phyloP scores from a whole-genome alignment of 2,113 vertebrate genomes.

The Tonatia bakeri region DNA sequence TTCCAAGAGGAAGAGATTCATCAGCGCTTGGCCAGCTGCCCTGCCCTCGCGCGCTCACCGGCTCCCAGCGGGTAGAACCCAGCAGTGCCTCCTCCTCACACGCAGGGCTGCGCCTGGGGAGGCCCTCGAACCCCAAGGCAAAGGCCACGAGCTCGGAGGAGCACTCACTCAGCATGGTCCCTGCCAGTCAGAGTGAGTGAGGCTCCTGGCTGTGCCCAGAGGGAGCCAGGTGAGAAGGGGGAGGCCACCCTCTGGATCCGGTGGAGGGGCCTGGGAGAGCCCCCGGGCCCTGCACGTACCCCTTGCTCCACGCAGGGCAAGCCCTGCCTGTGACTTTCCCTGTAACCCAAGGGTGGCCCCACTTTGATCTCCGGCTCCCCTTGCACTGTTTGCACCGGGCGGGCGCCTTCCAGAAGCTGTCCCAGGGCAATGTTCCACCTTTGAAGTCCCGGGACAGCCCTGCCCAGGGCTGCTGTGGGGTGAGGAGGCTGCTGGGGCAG shows the following conservation, averaged over 20 bases:
- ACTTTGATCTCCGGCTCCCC: slow-evolving; percentile 81
- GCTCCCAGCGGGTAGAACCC: neutral
- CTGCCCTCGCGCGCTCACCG: neutral
- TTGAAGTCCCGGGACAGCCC: slow-evolving; percentile 83
- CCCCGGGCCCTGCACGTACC: slow-evolving; percentile 70
- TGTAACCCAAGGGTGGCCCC: slow-evolving; percentile 76
- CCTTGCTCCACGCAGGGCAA: slow-evolving; percentile 72
- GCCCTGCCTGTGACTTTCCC: slow-evolving; percentile 75
- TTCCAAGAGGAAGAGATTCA: slow-evolving; percentile 46
- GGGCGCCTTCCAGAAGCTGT: slow-evolving; percentile 81
- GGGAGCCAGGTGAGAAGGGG: neutral
- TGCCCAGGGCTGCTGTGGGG: slow-evolving; percentile 84
- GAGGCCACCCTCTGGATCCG: slow-evolving; percentile 31
- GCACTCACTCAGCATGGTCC: neutral
- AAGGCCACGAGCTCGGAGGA: neutral
- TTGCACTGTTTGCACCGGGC: slow-evolving; percentile 79
- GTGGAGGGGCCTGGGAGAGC: slow-evolving; percentile 30
- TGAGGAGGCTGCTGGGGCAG: slow-evolving; percentile 80
- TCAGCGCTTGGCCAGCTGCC: slow-evolving; percentile 47
- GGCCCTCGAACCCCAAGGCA: neutral
- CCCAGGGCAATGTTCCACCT: slow-evolving; percentile 82
- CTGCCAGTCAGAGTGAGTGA: neutral
- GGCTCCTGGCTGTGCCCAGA: slow-evolving; percentile 10
- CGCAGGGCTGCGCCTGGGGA: neutral
- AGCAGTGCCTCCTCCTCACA: slow-evolving; percentile 8